phyloP scores from a whole-genome alignment of 2,113 vertebrate genomes.

The Esox niger region DNA sequence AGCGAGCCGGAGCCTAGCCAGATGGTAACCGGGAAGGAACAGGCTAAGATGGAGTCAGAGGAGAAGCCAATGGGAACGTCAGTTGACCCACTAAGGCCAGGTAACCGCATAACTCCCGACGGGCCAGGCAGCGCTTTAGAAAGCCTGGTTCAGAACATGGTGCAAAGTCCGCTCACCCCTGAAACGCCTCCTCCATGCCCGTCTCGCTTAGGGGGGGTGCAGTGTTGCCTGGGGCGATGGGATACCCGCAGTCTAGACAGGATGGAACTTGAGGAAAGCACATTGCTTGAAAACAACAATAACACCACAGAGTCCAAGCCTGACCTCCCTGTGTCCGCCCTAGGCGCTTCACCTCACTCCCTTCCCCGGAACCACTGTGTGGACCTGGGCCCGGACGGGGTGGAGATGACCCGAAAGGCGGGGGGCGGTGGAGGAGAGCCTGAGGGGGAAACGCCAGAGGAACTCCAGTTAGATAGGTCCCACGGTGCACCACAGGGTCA shows the following conservation, averaged over 20 bases:
- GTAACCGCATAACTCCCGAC: constrained; percentile 52
- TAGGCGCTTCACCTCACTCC: constrained; percentile 28
- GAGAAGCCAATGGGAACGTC: constrained; percentile 7
- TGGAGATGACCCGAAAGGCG: constrained; percentile 26
- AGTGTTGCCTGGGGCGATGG: constrained; percentile 56
- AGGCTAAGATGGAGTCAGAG: neutral
- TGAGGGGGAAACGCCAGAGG: constrained; percentile 32
- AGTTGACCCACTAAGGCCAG: neutral
- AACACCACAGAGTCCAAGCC: constrained; percentile 50
- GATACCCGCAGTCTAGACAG: constrained; percentile 19
- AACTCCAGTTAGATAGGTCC: constrained; percentile 34
- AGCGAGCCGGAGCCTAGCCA: neutral
- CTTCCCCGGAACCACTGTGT: constrained; percentile 36
- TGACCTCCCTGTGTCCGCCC: constrained; percentile 17
- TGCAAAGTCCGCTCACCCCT: constrained; percentile 1
- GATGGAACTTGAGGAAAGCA: constrained; percentile 21
- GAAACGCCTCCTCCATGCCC: constrained; percentile 18
- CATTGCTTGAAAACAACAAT: constrained; percentile 60
- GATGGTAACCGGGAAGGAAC: neutral
- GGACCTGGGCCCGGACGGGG: constrained; percentile 37
- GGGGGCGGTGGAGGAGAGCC: neutral
- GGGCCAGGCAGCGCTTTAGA: constrained; percentile 46
- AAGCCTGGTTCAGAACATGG: constrained; percentile 12
- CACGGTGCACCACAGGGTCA: constrained; percentile 23
- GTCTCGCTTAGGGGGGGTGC: constrained; percentile 41